Evolutionary conservation across 2,113 vertebrate genomes (phyloP), one percentile per base, ranked within the genome.

Genomic region (Syngnathus typhle): DNA sequence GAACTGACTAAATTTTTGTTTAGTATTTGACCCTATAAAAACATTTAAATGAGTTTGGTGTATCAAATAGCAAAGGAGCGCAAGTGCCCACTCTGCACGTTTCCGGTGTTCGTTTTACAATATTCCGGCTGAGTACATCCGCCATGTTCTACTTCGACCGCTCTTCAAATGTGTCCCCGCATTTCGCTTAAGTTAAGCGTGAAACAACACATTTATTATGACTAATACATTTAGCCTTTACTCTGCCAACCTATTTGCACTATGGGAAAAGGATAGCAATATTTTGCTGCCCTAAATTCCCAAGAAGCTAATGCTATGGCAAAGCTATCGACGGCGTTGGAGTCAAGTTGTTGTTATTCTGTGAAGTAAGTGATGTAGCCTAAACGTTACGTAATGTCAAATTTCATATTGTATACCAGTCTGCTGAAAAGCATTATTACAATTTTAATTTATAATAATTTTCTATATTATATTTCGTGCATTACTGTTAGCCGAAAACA

Each of bases 401-500:
- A 2, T 58, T 36, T 3, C 5, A 1, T 37, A 16, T 7, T 36
- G 8, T 58, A 8, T 2, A 60, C 7, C 10, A 43, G 70, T 63
- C 2, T 84, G 87, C 79, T 82, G 39, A 32, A 60, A 19, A 7
- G 16, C 8, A 21, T 9, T n/a, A n/a, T 52, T n/a, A n/a, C n/a
- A n/a, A n/a, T n/a, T n/a, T n/a, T n/a, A n/a, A n/a, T n/a, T n/a
- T n/a, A n/a, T n/a, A n/a, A n/a, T n/a, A n/a, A n/a, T 32, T 32
- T 32, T 32, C 27, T 27, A 27, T 27, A 27, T 27, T 27, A 27
- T 27, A 27, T 32, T 32, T 32, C 27, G 27, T 32, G 27, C 5
- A 56, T 4, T 10, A 54, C 18, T 19, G 6, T 19, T 19, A 7
- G 18, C 4, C 18, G 8, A 9, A 9, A n/a, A n/a, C n/a, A n/a